A percentile compares a stretch with the other conserved stretches of the same genome.
These are phyloP conservation scores for Artemia sp. DNA, from an alignment of 2,888 invertebrate genomes.

Conservation along the genomic window DNA sequence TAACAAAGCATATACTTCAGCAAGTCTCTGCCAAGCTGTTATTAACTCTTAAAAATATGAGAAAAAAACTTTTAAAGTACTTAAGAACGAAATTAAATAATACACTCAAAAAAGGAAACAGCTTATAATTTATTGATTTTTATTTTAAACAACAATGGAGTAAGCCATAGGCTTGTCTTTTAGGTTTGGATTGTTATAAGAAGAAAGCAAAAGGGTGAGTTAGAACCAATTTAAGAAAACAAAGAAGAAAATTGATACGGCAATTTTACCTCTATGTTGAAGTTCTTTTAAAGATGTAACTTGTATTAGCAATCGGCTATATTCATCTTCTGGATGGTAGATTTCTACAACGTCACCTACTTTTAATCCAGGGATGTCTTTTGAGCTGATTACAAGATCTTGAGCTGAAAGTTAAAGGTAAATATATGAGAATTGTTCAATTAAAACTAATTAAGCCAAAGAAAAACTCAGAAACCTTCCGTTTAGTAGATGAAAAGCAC, in stretches of 20 bases:
- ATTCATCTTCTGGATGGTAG: constrained; percentile 71
- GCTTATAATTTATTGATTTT: no score
- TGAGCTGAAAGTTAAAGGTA: constrained; percentile 41
- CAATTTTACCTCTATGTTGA: constrained; percentile 41
- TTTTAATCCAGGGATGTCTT: constrained; percentile 69
- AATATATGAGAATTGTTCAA: not conserved
- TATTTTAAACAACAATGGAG: no score
- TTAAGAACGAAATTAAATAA: no score
- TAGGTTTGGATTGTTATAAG: no score
- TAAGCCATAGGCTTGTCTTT: no score
- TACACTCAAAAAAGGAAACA: no score
- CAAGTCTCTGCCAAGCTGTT: no score
- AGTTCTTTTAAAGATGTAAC: constrained; percentile 58
- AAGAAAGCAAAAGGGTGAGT: no score
- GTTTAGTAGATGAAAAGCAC: constrained; percentile 24
- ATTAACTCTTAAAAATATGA: no score
- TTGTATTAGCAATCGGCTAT: constrained; percentile 63
- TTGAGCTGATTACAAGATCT: constrained; percentile 70
- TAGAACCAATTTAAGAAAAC: no score
- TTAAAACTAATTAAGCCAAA: not conserved
- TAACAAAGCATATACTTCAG: no score
- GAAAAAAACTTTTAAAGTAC: no score
- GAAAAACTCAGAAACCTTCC: constrained; percentile 22
- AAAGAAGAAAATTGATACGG: not conserved
- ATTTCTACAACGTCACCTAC: constrained; percentile 83